Percentiles rank a stretch among this genome's conserved stretches.
Evolutionary conservation across 2,113 vertebrate genomes (phyloP).

Genomic region (Guaruba guarouba): DNA sequence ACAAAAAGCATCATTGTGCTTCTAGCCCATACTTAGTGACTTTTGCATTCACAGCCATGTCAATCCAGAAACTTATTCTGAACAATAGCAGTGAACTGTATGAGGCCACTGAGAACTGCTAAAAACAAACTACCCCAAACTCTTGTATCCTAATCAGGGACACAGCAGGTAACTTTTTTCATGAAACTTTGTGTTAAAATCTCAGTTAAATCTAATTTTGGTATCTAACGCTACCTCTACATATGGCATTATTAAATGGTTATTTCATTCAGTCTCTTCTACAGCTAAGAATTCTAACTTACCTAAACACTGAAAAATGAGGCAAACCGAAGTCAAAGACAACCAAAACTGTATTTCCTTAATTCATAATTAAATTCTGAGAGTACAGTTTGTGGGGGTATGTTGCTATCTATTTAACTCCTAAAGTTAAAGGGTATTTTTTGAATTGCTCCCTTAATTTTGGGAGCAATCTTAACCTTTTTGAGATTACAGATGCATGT

Average conservation of each 20-base stretch:
- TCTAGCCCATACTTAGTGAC: background rate
- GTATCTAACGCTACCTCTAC: background rate
- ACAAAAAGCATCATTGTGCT: background rate
- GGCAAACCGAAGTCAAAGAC: background rate
- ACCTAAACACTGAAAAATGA: background rate
- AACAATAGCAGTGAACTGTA: background rate
- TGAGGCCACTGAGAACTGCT: background rate
- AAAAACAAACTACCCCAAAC: background rate
- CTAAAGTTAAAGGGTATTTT: background rate
- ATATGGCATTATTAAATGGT: background rate
- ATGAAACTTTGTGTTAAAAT: background rate
- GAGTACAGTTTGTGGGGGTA: background rate
- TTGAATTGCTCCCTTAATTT: background rate
- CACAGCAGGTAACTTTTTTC: background rate
- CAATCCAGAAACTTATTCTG: background rate
- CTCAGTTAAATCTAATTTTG: background rate
- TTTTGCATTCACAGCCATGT: background rate
- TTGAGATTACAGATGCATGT: background rate
- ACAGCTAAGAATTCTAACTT: background rate
- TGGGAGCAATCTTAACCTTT: background rate
- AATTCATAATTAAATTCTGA: background rate
- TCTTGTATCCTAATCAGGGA: background rate
- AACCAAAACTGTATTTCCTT: background rate
- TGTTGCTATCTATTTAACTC: background rate
- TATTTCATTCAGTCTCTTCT: background rate